Percentiles rank a stretch among this genome's conserved stretches.
phyloP scores from a whole-genome alignment of 2,797 vertebrate species.

The Cossypha caffra region DNA sequence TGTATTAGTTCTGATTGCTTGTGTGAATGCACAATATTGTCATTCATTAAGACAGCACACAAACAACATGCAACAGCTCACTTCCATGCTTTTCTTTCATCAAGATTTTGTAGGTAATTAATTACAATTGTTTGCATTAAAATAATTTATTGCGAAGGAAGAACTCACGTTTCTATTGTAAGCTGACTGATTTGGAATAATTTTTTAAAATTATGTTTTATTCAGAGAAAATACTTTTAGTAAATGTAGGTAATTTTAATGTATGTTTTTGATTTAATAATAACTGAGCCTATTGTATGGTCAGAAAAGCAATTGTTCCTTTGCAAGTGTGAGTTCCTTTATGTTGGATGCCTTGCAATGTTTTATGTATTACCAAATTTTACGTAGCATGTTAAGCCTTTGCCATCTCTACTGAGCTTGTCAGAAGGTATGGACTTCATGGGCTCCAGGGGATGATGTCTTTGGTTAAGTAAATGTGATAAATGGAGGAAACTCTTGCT shows the following conservation, averaged over 20 bases:
- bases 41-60: neutral
- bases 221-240: neutral
- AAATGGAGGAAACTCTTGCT: neutral
- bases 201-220: fast-evolving
- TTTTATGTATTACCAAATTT: neutral
- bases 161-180: neutral
- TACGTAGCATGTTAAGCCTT: neutral
- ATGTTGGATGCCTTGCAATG: neutral
- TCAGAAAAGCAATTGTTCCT: neutral
- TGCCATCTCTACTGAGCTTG: neutral
- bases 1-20: neutral
- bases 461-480: slow-evolving; percentile 9
- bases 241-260: neutral
- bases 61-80: neutral
- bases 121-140: neutral
- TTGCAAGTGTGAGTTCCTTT: neutral
- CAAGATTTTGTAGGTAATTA: neutral
- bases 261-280: neutral
- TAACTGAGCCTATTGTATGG: neutral
- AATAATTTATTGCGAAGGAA: neutral
- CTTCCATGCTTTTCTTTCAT: neutral
- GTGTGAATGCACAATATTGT: neutral
- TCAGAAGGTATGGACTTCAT: neutral
- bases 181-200: neutral
- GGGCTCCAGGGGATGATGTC: neutral